Base-by-base conservation (phyloP, 2,888 invertebrate genomes). In the Pandemis cinnamomeana region DNA sequence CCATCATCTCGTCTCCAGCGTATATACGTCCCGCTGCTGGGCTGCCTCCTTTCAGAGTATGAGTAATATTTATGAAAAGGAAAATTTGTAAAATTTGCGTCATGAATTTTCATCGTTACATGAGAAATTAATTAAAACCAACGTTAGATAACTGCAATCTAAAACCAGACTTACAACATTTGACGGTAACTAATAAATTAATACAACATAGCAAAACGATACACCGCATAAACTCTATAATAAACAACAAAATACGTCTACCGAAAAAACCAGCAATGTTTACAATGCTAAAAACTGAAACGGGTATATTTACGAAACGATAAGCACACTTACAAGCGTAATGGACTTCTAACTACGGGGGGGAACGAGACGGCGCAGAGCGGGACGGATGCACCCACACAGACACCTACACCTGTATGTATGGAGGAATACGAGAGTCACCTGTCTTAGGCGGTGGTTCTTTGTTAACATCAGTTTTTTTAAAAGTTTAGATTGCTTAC, bases 261-360 rank as follows among this genome's bases (percentile, higher is more conserved):
- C 36, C 51, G 20, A 73, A 70, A 72, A 63, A 69, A 48, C 67
- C 66, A 71, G 55, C 73, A 67, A 67, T 74, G 71, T 74, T 74
- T 74, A 74, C 74, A 71, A 74, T 71, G 60, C 70, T 68, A 71
- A 70, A 73, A 74, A 74, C 67, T 62, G 70, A 61, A 73, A 69
- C 64, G 69, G 58, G 70, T 74, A 74, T 70, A 67, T 60, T 62
- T 61, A 67, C 55, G 41, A 15, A 58, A 60, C 67, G 73, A 72
- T 69, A 70, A 74, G 67, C 67, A 61, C 51, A 41, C 70, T 58
- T 46, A 70, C 84, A 87, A 27, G 85, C 85, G 87, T 91, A 90
- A 91, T 91, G 86, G 88, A 88, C 87, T 86, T 84, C 81, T 82
- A 83, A 84, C 70, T 27, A 53, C 42, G 61, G 53, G 58, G 51